Evolutionary conservation across 2,888 invertebrate genomes (phyloP).

Genomic region (Germaria angustata): DNA sequence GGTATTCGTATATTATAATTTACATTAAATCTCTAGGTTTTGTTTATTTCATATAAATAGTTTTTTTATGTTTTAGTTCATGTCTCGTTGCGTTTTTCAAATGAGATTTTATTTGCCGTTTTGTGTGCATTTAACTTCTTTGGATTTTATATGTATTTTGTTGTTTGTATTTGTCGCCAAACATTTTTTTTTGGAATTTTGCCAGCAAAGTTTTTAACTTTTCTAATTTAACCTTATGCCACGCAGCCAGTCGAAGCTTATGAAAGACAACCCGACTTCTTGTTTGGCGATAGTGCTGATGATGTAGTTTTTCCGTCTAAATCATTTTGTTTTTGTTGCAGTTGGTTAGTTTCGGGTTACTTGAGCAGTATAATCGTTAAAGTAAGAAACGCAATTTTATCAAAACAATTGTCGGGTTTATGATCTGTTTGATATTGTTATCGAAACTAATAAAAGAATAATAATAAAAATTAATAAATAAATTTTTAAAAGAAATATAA

Average conservation of each 20-base stretch:
- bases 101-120: not conserved
- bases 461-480: no score
- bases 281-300: not conserved
- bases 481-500: no score
- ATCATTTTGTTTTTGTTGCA: not conserved
- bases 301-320: slow-evolving; percentile 12
- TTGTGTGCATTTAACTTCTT: not conserved
- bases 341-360: slow-evolving; percentile 6
- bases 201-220: slow-evolving; percentile 28
- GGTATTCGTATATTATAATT: no score
- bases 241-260: slow-evolving; percentile 51
- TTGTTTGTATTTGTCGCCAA: not conserved
- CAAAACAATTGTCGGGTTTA: no score
- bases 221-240: slow-evolving; percentile 57
- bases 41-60: no score
- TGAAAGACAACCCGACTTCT: slow-evolving; percentile 1
- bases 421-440: no score
- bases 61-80: no score
- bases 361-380: no score
- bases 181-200: slow-evolving; percentile 16
- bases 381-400: no score
- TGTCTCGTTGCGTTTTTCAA: not conserved
- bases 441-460: no score
- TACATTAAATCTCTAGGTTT: no score
- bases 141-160: not conserved